Base-by-base conservation (phyloP, 2,888 invertebrate species). In the Drosophila cracens region DNA sequence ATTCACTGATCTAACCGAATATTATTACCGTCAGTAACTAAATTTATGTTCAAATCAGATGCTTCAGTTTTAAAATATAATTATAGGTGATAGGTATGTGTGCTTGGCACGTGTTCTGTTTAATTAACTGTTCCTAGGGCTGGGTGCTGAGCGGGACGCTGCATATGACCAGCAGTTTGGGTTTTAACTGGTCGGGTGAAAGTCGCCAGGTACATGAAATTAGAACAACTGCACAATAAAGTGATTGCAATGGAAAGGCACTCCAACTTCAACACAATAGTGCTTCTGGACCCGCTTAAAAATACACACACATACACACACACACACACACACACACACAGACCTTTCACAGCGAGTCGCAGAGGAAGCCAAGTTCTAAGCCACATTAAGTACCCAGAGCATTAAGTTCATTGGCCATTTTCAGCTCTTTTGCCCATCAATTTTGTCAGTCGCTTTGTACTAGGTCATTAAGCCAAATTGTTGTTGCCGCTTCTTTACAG, bases 191-290 rank as follows among this genome's bases (percentile, higher is more conserved):
- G 73, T 38, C 71, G 67, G 81, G 81, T 81, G 81, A 81, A 81
- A 81, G 81, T 68, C 53, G 64, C 27, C 62, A 40, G 68, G 43
- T 69, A 79, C 66, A 78, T 65, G 68, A 81, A 79, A 81, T 81
- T 81, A 79, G 78, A 79, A 79, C 78, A 81, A 81, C 62, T 59
- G 81, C 81, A 81, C 81, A 78, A 73, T 81, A 78, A 81, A 81
- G 65, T 81, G 68, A 81, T 81, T 77, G 78, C 81, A 81, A 81
- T 66, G 73, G 79, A 79, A 79, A 79, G 81, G 79, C 73, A 62
- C 52, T 51, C 8, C n/a, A 38, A 25, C 34, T 18, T 6, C 48
- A 56, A 66, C 52, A 36, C 54, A 40, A 36, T 25, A 43, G 67
- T 61, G 61, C 58, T 63, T 59, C 66, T 54, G 43, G 43, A 52